A percentile compares a stretch with the other conserved stretches of the same genome.
phyloP scores from a whole-genome alignment of 1,140 invertebrate genomes.

The Drosophila santomea region DNA sequence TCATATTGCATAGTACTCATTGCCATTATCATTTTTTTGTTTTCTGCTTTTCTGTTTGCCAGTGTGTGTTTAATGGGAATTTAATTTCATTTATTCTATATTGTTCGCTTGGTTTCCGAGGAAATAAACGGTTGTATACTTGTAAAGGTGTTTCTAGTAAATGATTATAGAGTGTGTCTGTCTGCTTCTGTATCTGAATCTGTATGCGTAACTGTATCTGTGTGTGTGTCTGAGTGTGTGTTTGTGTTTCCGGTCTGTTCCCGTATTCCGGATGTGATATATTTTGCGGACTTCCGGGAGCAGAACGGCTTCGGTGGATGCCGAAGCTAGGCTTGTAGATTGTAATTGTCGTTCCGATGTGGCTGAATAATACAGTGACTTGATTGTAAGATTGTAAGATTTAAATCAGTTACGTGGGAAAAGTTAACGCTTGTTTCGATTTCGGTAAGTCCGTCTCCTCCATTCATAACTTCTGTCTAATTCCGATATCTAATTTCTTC shows the following conservation, averaged over 20 bases:
- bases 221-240: slow-evolving; percentile 28
- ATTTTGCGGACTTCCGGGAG: neutral
- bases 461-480: slow-evolving; percentile 35
- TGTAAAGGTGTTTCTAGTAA: slow-evolving; percentile 41
- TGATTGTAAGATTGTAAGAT: slow-evolving; percentile 46
- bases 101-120: slow-evolving; percentile 37
- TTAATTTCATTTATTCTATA: slow-evolving; percentile 34
- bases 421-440: slow-evolving; percentile 74
- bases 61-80: slow-evolving; percentile 26
- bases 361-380: slow-evolving; percentile 74
- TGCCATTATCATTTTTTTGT: slow-evolving; percentile 47
- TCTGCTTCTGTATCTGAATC: slow-evolving; percentile 32
- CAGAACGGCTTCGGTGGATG: slow-evolving; percentile 35
- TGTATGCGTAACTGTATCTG: slow-evolving; percentile 23
- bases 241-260: slow-evolving; percentile 19
- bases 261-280: slow-evolving; percentile 11
- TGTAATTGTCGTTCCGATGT: slow-evolving; percentile 33
- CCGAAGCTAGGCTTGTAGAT: slow-evolving; percentile 41
- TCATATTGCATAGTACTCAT: slow-evolving; percentile 57
- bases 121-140: slow-evolving; percentile 39
- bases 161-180: slow-evolving; percentile 53
- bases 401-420: slow-evolving; percentile 76
- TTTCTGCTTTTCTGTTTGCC: slow-evolving; percentile 8
- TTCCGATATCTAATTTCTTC: slow-evolving; percentile 40
- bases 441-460: slow-evolving; percentile 24